Evolutionary conservation across 2,797 vertebrate species (phyloP).

Genomic region (Champsocephalus esox): DNA sequence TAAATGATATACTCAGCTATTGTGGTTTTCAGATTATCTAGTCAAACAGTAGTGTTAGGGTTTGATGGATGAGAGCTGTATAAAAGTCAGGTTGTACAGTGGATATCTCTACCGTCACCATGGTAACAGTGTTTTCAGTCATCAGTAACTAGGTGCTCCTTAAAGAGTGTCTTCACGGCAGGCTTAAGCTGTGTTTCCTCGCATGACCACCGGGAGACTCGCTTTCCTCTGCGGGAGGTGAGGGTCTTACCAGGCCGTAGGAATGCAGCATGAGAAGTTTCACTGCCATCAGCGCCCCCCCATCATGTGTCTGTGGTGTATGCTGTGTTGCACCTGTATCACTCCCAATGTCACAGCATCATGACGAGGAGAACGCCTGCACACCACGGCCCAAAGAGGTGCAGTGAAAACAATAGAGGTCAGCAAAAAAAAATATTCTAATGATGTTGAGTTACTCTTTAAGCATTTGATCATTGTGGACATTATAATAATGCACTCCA

Average conservation of each 20-base stretch:
- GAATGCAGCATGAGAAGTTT: not conserved
- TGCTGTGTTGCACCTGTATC: not conserved
- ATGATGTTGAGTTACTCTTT: not conserved
- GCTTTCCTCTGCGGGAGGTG: too few species aligned
- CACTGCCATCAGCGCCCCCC: constrained; percentile 9
- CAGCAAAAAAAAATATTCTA: not conserved
- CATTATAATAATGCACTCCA: not conserved
- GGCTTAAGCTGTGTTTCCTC: too few species aligned
- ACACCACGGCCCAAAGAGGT: constrained; percentile 22
- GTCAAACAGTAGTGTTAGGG: constrained; percentile 51
- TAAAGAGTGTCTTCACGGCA: not conserved
- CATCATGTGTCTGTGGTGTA: not conserved
- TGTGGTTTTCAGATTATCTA: constrained; percentile 54
- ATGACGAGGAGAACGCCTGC: constrained; percentile 5
- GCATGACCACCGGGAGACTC: too few species aligned
- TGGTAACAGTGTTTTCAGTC: constrained; percentile 20
- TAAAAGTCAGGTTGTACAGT: constrained; percentile 12
- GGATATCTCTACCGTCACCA: constrained; percentile 3
- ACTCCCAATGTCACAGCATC: not conserved
- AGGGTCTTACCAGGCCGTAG: too few species aligned
- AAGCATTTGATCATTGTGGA: constrained; percentile 1
- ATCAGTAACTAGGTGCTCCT: constrained; percentile 15
- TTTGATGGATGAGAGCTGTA: constrained; percentile 35
- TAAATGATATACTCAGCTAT: constrained; percentile 48
- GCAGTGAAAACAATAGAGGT: not conserved